Base-by-base conservation (phyloP, 1,140 invertebrate genomes). In the Apolygus lucorum region DNA sequence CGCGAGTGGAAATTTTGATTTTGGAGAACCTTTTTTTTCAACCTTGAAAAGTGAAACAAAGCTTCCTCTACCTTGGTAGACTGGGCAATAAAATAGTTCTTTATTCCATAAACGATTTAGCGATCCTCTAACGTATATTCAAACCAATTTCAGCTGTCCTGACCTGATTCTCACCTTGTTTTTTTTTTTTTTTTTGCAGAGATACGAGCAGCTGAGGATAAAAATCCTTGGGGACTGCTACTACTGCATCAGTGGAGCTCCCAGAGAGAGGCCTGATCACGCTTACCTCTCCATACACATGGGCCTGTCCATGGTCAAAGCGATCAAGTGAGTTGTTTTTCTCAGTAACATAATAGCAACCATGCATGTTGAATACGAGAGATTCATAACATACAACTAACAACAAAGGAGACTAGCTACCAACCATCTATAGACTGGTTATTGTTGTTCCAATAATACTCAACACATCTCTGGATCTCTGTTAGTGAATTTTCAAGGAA, bases 161-260 rank as follows among this genome's bases (percentile, higher is more conserved):
- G 17, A 8, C 34, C 17, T 49, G 34, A 49, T 17, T 49, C 34
- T 49, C n/a, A 17, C 17, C 8, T 49, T 49, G 17, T 17, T 17
- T 11, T 17, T 49, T 49, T 49, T 49, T 49, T 49, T 8, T 8
- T 74, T 71, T 72, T 82, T 82, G 29, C 77, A 89, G 90, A 94
- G 93, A 86, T 96, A 95, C 79, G 88, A 96, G 78, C 94, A 96
- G 78, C 80, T 96, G 70, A 84, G 95, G 52, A 96, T 97, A 71
- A 97, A 96, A 84, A 96, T 96, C 78, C 84, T 96, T 21, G 94
- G 95, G 0, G 95, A 96, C 79, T 96, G 94, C 79, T 96, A 97
- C 80, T 96, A 97, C 81, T 96, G 94, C 78, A 94, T 96, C 76
- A 93, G 92, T 79, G 91, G 91, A 13, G 93, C 92, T 29, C 93